Evolutionary conservation across 1,140 invertebrate genomes (phyloP), one percentile per base, ranked within the genome.

Genomic region (Brachystomella parvula): DNA sequence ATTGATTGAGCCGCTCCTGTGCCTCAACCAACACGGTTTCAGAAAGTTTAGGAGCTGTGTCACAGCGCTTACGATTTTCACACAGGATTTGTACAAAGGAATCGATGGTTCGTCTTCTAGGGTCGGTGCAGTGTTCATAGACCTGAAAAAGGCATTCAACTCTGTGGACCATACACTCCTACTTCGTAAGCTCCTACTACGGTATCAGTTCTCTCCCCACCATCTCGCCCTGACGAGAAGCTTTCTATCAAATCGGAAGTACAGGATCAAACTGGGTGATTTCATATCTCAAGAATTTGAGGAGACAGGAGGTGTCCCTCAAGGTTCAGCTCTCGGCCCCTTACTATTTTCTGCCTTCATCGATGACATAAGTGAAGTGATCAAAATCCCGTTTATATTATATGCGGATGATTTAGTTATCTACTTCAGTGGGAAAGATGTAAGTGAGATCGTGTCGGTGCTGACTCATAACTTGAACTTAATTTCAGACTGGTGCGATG

Each of bases 341-440:
- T 29, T 65, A 12, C 24, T 32, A 17, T 65, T 59, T 33, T n/a
- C 29, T 19, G 2, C 35, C 28, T 65, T 65, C 28, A 33, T 59
- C 3, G 47, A 59, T 24, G 56, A 59, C 29, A 65, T 65, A 47
- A 21, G 53, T 65, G n/a, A 33, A 2, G 49, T 56, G 2, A 39
- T 65, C 2, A 28, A 21, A 2, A n/a, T 29, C 2, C 6, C 6
- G 2, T 44, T 33, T 24, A 3, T 31, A 2, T 28, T 65, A 1
- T 65, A 65, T 30, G 53, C 53, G 2, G 64, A 65, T 59, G 64
- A 65, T 59, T 12, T 65, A 9, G 56, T 59, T 26, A 59, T 65
- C 26, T 59, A 58, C 26, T 26, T 12, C 9, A 12, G 1, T 39
- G 56, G 64, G 2, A 47, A 47, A 31, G 31, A 57, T 57, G 9